Evolutionary conservation across 2,113 vertebrate species (phyloP).

Genomic region (Myotis davidii): DNA sequence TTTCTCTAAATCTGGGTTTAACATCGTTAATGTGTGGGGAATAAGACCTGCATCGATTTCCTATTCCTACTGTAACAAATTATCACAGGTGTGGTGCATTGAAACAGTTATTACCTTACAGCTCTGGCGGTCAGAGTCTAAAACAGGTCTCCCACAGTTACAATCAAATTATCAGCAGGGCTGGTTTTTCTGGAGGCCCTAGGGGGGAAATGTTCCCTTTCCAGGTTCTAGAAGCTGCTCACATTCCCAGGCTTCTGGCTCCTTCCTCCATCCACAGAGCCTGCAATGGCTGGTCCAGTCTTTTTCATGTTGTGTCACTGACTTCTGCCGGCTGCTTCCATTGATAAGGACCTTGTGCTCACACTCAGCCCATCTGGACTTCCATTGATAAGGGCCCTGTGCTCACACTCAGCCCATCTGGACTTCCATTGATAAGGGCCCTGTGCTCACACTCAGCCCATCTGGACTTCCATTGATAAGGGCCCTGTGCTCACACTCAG

Average conservation of each 20-base stretch:
- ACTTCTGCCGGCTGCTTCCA: neutral
- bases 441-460: no score
- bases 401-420: neutral
- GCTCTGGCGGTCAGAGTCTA: neutral
- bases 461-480: neutral
- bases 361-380: neutral
- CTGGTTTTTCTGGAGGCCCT: neutral
- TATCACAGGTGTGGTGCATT: accelerated
- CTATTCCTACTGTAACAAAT: accelerated
- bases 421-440: neutral
- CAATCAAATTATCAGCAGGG: neutral
- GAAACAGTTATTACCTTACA: neutral
- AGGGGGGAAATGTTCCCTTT: neutral
- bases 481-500: neutral
- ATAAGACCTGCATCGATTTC: accelerated
- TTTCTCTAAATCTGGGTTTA: neutral
- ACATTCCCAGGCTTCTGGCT: accelerated
- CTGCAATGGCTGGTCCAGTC: neutral
- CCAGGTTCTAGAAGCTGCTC: neutral
- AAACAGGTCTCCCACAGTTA: neutral
- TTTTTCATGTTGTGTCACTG: accelerated
- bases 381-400: no score
- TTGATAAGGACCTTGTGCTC: neutral
- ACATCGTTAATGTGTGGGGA: neutral
- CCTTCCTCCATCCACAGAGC: neutral